Conservation (phyloP, 2,113 vertebrate genomes). For the Ploceus nigricollis region DNA sequence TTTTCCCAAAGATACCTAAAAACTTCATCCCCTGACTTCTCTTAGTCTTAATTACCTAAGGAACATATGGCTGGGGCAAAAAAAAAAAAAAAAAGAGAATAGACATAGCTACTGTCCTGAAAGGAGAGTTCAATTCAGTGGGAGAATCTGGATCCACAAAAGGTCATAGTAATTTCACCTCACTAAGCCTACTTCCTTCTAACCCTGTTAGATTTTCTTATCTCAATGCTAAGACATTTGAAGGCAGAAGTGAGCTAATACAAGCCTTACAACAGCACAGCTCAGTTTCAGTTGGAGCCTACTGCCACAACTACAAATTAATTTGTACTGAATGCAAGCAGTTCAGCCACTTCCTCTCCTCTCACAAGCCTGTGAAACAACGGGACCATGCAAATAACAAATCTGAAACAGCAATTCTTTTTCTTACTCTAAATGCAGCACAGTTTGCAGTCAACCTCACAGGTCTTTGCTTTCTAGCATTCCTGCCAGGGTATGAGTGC, state of each 20-base stretch:
- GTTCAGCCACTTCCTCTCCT: not conserved
- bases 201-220: not conserved
- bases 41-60: not conserved
- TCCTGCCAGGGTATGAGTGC: not conserved
- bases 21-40: not conserved
- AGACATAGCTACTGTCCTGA: not conserved
- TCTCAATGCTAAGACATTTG: not conserved
- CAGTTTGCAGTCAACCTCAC: not conserved
- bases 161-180: not conserved
- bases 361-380: not conserved
- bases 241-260: not conserved
- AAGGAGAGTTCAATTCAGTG: not conserved
- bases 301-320: not conserved
- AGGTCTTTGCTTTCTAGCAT: not conserved
- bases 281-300: not conserved
- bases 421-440: not conserved
- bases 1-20: not conserved
- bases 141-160: not conserved
- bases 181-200: not conserved
- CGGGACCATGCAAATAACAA: not conserved
- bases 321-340: not conserved
- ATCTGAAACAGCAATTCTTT: not conserved
- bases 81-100: not conserved
- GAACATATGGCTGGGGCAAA: not conserved
- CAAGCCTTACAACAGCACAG: not conserved